A percentile compares a stretch with the other conserved stretches of the same genome.
Conservation (phyloP, 2,888 invertebrate genomes). For the Diachrysia chrysitis region DNA sequence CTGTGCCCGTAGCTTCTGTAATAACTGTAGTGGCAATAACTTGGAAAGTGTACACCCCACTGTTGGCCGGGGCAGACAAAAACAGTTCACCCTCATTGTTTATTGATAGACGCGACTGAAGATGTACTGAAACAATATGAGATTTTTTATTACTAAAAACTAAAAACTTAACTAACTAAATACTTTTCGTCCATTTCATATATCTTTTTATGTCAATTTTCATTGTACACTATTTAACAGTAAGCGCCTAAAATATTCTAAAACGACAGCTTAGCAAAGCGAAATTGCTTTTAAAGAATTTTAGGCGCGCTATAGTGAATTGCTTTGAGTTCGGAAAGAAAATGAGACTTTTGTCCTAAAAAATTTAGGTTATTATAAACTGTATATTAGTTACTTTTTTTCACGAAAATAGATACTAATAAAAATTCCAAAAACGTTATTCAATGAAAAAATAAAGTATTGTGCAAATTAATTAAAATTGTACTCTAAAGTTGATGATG, state of each 20-base stretch:
- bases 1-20: constrained; percentile 67
- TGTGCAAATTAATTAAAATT: no score
- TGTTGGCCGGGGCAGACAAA: constrained; percentile 72
- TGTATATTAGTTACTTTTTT: no score
- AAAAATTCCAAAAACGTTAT: no score
- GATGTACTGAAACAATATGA: constrained; percentile 69
- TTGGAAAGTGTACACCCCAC: constrained; percentile 74
- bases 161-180: no score
- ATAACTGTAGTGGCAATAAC: constrained; percentile 75
- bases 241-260: constrained; percentile 5
- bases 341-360: neutral
- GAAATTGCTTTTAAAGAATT: constrained; percentile 60
- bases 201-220: neutral
- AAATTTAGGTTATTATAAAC: no score
- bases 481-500: no score
- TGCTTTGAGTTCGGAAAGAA: neutral
- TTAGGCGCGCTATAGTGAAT: constrained; percentile 53
- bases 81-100: constrained; percentile 75
- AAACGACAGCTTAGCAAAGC: constrained; percentile 48
- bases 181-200: constrained; percentile 7
- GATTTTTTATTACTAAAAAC: constrained; percentile 17
- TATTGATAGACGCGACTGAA: constrained; percentile 73
- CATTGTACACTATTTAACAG: no score
- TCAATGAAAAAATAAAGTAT: no score
- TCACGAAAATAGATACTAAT: no score